These are phyloP conservation scores for Pristiophorus japonicus DNA, from an alignment of 2,113 vertebrate species.

Conservation along the genomic window DNA sequence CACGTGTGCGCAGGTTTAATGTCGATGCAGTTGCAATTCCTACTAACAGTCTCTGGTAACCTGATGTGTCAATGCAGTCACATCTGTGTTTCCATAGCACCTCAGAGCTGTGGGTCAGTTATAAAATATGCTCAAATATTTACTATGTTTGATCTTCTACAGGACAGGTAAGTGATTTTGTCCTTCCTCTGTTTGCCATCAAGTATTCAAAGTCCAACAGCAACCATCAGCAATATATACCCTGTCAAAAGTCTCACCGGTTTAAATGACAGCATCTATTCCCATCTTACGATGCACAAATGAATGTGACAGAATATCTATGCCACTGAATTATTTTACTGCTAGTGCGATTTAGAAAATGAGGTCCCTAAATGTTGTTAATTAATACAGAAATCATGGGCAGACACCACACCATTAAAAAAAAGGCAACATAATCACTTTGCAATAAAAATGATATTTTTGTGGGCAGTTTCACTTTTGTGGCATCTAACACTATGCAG, in stretches of 20 bases:
- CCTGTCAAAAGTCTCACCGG: neutral
- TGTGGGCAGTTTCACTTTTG: neutral
- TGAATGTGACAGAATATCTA: neutral
- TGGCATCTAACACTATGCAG: neutral
- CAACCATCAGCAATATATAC: neutral
- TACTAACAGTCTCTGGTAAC: neutral
- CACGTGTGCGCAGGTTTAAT: neutral
- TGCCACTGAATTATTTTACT: neutral
- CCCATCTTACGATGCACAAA: neutral
- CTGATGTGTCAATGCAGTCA: neutral
- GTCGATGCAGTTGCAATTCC: neutral
- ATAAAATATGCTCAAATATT: neutral
- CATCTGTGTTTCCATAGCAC: conserved; percentile 7
- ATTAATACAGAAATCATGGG: neutral
- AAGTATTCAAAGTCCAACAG: neutral
- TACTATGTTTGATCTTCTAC: neutral
- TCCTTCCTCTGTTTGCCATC: neutral
- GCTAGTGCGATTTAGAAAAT: neutral
- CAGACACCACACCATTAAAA: neutral
- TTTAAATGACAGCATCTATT: neutral
- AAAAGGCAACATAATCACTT: neutral
- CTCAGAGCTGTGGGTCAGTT: neutral
- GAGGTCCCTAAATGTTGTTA: neutral
- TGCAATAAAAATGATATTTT: neutral
- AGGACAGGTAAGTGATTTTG: neutral